Conservation (phyloP, 2,888 invertebrate species). For the Athalia rosae region DNA sequence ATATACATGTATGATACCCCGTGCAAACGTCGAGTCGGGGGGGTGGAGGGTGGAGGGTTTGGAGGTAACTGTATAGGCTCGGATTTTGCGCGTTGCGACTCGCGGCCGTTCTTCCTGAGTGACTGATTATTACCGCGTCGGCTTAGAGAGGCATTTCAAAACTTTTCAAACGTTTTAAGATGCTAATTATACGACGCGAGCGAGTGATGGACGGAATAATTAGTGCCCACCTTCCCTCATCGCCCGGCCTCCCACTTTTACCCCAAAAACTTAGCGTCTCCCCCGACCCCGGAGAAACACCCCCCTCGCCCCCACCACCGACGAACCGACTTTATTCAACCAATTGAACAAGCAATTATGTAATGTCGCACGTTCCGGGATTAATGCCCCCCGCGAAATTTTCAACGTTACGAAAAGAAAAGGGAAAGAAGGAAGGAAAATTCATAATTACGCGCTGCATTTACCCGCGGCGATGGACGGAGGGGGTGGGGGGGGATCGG, state of each 20-base stretch:
- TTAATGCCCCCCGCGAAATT: neutral
- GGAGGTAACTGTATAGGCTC: neutral
- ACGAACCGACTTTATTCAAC: constrained; percentile 27
- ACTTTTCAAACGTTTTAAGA: constrained; percentile 41
- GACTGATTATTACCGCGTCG: constrained; percentile 36
- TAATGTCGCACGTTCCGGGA: constrained; percentile 13
- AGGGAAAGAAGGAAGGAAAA: neutral
- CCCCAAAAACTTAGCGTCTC: too few species aligned
- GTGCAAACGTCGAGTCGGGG: neutral
- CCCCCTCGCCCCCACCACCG: neutral
- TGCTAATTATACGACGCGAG: constrained; percentile 42
- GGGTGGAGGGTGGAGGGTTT: neutral
- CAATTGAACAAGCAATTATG: constrained; percentile 45
- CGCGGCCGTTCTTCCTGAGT: constrained; percentile 7
- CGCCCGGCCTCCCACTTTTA: too few species aligned
- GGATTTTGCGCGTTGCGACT: neutral
- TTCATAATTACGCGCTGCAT: too few species aligned
- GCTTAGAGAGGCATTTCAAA: constrained; percentile 23
- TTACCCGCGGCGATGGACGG: too few species aligned
- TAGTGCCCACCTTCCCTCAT: constrained; percentile 1
- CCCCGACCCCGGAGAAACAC: too few species aligned
- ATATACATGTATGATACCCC: too few species aligned
- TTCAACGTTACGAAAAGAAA: neutral
- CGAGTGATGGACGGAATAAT: constrained; percentile 44
- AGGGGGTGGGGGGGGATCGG: too few species aligned